Percentiles rank a stretch among this genome's conserved stretches.
phyloP scores from a whole-genome alignment of 2,113 vertebrate genomes.

The Periophthalmodon schlosseri region DNA sequence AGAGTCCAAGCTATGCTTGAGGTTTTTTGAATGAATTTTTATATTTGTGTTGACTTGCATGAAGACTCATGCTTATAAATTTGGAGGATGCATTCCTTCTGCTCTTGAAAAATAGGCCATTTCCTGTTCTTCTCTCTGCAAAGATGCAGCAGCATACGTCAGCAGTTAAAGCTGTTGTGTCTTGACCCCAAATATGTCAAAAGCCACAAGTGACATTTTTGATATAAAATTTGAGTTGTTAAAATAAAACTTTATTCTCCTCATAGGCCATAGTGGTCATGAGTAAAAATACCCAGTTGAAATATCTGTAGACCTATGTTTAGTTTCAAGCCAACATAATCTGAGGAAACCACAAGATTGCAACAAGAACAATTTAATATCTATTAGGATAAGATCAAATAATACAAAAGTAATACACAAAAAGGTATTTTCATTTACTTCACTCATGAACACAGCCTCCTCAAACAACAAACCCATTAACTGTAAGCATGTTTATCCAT shows the following conservation, averaged over 20 bases:
- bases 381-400: conserved; percentile 72
- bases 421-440: conserved; percentile 53
- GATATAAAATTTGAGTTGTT: not conserved
- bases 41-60: not conserved
- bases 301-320: not conserved
- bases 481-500: conserved; percentile 56
- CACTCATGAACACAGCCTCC: conserved; percentile 48
- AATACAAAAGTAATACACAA: conserved; percentile 76
- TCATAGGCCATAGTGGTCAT: not conserved
- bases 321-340: not conserved
- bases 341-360: conserved; percentile 35
- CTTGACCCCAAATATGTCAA: conserved; percentile 2
- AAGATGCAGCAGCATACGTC: not conserved
- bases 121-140: conserved; percentile 1
- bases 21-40: not conserved
- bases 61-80: not conserved
- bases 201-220: conserved; percentile 5
- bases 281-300: not conserved
- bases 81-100: not conserved
- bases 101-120: not conserved
- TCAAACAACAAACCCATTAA: conserved; percentile 31
- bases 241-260: not conserved
- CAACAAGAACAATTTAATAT: conserved; percentile 77
- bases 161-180: not conserved
- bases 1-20: too few relatives aligned